Percentiles rank a stretch among this genome's conserved stretches.
Evolutionary conservation across 1,140 invertebrate species (phyloP).

Genomic region (Phenacoccus solenopsis): DNA sequence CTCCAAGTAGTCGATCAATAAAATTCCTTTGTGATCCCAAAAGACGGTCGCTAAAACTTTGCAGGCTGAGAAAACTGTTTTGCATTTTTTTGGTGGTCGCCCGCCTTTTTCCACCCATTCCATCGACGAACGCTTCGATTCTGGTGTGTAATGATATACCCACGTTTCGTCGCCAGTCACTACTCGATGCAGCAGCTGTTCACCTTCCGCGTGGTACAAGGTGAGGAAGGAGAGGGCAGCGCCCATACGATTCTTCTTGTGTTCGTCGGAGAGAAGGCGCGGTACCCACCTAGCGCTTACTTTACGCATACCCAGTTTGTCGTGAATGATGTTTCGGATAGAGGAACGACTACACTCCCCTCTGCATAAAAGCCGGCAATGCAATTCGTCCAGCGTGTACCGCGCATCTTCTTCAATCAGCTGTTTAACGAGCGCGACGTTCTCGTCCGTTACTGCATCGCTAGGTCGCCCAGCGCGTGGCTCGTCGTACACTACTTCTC

Average conservation of each 20-base stretch:
- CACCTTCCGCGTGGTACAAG: neutral
- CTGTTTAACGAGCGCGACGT: neutral
- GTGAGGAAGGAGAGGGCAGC: neutral
- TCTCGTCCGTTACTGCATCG: neutral
- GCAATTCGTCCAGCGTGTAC: neutral
- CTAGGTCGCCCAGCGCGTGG: neutral
- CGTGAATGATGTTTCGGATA: neutral
- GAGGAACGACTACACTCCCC: neutral
- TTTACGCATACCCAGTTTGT: neutral
- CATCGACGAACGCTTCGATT: constrained; percentile 26
- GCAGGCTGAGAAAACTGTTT: constrained; percentile 9
- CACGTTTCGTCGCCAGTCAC: constrained; percentile 27
- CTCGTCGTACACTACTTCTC: constrained; percentile 9
- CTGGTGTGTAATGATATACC: constrained; percentile 26
- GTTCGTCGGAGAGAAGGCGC: neutral
- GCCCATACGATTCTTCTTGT: constrained; percentile 15
- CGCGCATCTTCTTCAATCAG: constrained; percentile 7
- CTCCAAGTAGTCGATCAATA: constrained; percentile 17
- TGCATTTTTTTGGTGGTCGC: constrained; percentile 22
- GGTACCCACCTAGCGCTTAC: constrained; percentile 19
- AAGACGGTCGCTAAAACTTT: constrained; percentile 19
- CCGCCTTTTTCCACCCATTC: constrained; percentile 20
- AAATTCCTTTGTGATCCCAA: constrained; percentile 16
- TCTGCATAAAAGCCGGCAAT: neutral
- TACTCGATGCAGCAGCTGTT: constrained; percentile 20